Base-by-base conservation (phyloP, 2,113 vertebrate genomes). In the Leptocoma aspasia region DNA sequence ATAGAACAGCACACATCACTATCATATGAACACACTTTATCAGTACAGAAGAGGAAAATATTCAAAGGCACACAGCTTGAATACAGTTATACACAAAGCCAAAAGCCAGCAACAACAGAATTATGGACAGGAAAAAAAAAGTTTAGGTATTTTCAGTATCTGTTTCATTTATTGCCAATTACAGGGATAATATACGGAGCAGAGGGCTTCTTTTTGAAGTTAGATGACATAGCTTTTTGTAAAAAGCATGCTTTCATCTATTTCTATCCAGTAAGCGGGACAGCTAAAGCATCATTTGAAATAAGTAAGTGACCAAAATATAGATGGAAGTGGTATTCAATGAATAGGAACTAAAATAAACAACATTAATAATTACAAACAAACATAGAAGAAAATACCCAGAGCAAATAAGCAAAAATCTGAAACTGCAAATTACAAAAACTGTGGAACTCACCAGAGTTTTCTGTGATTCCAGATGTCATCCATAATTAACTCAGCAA, bases 71-170 rank as follows among this genome's bases (percentile, higher is more conserved):
- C 31, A 91, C 37, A 89, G 39, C 5, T 10, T 78, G 23, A 75
- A 49, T 66, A 44, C 11, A 39, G 49, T 52, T 73, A 72, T 31
- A 69, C 39, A 82, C 30, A 93, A 86, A 88, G 11, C 49, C 18
- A 87, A 96, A 85, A 80, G 4, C 8, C n/a, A 93, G 15, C 4
- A 91, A 42, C 45, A 86, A 66, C 70, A 92, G 70, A 96, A 69
- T 57, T 91, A 95, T 68, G 45, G 44, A 92, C 84, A 94, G 56
- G 15, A 59, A 87, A 95, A 93, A 88, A 35, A 91, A 4, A 79
- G 10, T 68, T 96, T 90, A 90, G 18, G 33, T 95, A 71, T 93
- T 95, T 97, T 97, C 86, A 93, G 35, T 93, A 94, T 94, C 78
- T 52, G 79, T 95, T 96, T 69, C 30, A 50, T 37, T 89, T 95